Base-by-base conservation (phyloP, 2,113 vertebrate species). In the Propithecus coquereli region DNA sequence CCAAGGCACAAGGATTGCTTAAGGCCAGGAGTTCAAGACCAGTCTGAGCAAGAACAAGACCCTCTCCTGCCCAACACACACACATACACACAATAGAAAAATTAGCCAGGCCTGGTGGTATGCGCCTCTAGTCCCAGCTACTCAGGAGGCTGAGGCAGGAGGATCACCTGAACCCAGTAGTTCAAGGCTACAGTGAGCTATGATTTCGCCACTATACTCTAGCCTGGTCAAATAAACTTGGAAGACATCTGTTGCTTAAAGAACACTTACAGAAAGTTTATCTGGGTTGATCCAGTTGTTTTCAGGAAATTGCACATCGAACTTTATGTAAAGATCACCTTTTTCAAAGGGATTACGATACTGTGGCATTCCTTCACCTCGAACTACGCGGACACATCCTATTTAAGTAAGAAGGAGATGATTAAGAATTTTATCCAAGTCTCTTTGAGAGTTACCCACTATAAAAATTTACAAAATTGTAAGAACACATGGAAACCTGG, bases 281-380 rank as follows among this genome's bases (percentile, higher is more conserved):
- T 99, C 99, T n/a, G 99, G 99, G 98, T 99, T 99, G 97, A 99
- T 99, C 99, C 99, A 99, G 98, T 99, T 99, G 97, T 99, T 99
- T 98, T 99, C 99, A 88, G 99, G 99, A 98, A 99, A 99, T 95
- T 99, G 99, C 93, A 99, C 99, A 0, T 99, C 99, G 98, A 99
- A 99, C 95, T 99, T 99, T 96, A 99, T 98, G 98, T 99, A 99
- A 93, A 99, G 99, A 98, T 99, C 99, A 86, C 99, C 99, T 88
- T 99, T 99, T 98, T 99, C 99, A 98, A 99, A 99, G 6, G 99
- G 99, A 98, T 99, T 99, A 96, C 99, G 99, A 97, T 99, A 99
- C 92, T 99, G 99, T 52, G 99, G 99, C 99, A 99, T 99, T 95
- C 99, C 99, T 98, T 99, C 99, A 79, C 99, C 99, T 96, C 99